These are phyloP conservation scores for Eclectus roratus DNA, from an alignment of 2,113 vertebrate genomes.

Conservation along the genomic window DNA sequence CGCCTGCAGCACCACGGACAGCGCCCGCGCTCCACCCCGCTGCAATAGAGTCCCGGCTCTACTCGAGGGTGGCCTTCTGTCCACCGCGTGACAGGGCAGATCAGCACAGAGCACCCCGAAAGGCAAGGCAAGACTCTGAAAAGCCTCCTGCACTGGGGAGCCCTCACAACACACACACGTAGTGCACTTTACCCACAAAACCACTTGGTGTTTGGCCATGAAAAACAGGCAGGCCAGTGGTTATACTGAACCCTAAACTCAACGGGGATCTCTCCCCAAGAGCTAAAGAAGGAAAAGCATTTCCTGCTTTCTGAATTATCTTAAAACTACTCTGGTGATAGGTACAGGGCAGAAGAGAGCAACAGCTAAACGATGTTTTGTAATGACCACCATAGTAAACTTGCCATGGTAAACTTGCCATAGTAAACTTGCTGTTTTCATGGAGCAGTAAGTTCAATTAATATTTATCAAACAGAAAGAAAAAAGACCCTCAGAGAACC, in stretches of 20 bases:
- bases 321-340: too few species aligned
- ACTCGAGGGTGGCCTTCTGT: accelerated
- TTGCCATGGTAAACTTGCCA: not conserved
- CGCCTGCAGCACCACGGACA: not conserved
- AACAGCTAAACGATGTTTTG: not conserved
- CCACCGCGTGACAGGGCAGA: accelerated
- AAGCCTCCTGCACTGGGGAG: accelerated
- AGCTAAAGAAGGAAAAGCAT: not conserved
- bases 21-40: not conserved
- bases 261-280: accelerated
- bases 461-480: not conserved
- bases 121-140: not conserved
- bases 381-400: not conserved
- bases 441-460: not conserved
- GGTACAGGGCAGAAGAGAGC: not conserved
- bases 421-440: not conserved
- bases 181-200: accelerated
- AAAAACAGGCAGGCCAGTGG: accelerated
- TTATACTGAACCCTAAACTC: accelerated
- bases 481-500: not conserved
- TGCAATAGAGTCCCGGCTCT: accelerated
- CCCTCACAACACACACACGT: accelerated
- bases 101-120: accelerated
- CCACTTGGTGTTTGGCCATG: not conserved
- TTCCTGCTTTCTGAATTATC: not conserved